These are phyloP conservation scores for sheep (Ovis aries) DNA, from an alignment of 2,113 vertebrate genomes.

Conservation along the genomic window DNA sequence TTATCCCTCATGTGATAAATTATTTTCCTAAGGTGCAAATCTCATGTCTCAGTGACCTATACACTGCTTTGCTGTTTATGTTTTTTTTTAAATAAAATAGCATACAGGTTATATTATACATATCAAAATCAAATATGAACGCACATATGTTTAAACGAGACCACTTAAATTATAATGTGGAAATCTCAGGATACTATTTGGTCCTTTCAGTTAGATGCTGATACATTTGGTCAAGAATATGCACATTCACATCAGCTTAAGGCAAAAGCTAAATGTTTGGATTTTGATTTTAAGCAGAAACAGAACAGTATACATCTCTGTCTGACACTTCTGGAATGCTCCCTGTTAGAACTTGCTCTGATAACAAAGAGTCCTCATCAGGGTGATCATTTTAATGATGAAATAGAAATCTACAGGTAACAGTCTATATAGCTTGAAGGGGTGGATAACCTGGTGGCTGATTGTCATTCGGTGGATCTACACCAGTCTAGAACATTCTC, in stretches of 20 bases:
- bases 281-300: not conserved
- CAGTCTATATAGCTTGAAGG: not conserved
- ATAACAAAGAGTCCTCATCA: not conserved
- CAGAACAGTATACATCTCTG: not conserved
- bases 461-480: not conserved
- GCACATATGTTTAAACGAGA: not conserved
- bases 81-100: not conserved
- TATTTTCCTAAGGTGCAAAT: conserved; percentile 19
- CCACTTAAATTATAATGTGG: not conserved
- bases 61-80: not conserved
- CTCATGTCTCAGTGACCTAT: conserved; percentile 31
- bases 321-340: not conserved
- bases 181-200: not conserved
- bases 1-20: not conserved
- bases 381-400: not conserved
- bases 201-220: not conserved
- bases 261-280: not conserved
- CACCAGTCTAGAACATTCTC: not conserved
- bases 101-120: conserved; percentile 10
- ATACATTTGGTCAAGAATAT: not conserved
- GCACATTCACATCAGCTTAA: not conserved
- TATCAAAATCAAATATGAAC: not conserved
- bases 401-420: not conserved
- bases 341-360: not conserved
- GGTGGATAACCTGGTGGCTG: not conserved